Conservation (phyloP, 2,797 vertebrate species). For the Catharus ustulatus region DNA sequence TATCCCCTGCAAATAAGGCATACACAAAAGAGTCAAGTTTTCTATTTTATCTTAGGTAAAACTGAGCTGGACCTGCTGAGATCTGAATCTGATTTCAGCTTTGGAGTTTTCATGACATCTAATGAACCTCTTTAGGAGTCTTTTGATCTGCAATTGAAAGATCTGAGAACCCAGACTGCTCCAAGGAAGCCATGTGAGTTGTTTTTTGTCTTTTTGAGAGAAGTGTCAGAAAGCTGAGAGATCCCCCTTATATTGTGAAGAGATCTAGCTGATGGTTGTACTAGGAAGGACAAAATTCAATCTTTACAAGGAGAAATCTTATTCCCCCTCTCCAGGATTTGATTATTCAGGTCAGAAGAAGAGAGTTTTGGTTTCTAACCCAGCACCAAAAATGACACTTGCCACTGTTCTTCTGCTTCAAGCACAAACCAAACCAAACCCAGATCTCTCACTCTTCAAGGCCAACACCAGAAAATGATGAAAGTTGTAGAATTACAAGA, state of each 20-base stretch:
- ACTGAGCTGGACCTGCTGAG: neutral
- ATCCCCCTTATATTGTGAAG: neutral
- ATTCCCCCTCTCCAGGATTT: neutral
- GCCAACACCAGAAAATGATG: neutral
- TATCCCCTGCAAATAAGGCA: neutral
- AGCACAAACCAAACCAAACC: neutral
- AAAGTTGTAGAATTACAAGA: neutral
- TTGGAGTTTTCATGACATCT: neutral
- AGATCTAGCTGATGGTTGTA: neutral
- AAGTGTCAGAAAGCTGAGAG: neutral
- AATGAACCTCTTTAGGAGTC: neutral
- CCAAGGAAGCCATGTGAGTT: neutral
- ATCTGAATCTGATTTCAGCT: neutral
- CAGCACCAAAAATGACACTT: neutral
- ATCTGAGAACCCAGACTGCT: neutral
- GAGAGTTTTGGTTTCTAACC: neutral
- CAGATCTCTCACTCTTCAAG: neutral
- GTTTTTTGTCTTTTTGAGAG: neutral
- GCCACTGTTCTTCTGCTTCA: neutral
- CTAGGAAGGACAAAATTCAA: neutral
- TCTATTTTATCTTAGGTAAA: neutral
- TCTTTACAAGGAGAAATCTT: neutral
- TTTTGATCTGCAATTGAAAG: neutral
- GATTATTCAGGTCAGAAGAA: neutral
- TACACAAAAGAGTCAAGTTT: neutral